phyloP scores from a whole-genome alignment of 1,140 invertebrate species.

The Halictus rubicundus region DNA sequence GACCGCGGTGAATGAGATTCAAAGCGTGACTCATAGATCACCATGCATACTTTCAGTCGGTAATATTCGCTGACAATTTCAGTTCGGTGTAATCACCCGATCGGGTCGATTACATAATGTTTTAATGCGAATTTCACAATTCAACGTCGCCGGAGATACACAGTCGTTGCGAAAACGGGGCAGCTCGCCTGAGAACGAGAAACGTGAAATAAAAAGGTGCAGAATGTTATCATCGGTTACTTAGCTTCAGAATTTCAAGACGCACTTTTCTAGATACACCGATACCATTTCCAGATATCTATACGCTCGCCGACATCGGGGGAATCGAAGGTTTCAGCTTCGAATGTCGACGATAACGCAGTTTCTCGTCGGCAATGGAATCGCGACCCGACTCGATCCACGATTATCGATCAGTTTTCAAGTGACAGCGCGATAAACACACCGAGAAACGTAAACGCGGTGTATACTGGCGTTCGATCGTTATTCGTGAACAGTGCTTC shows the following conservation, averaged over 20 bases:
- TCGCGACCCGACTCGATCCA: not conserved
- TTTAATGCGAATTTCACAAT: slow-evolving; percentile 3
- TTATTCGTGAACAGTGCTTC: not conserved
- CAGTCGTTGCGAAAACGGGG: slow-evolving; percentile 1
- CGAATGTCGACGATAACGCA: slow-evolving; percentile 32
- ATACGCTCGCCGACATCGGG: not conserved
- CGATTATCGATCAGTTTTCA: slow-evolving; percentile 1
- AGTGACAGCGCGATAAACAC: not conserved
- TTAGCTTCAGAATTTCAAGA: not conserved
- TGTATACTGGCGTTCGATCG: not conserved
- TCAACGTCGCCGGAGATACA: slow-evolving; percentile 4
- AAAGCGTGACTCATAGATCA: too few species aligned
- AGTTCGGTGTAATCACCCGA: too few species aligned
- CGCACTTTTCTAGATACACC: slow-evolving; percentile 23
- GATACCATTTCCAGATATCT: slow-evolving; percentile 15
- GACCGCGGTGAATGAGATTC: too few species aligned
- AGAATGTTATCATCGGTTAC: not conserved
- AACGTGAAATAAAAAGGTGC: not conserved
- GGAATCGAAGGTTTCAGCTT: not conserved
- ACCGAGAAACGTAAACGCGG: not conserved
- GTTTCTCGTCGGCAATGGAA: slow-evolving; percentile 34
- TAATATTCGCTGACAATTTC: too few species aligned
- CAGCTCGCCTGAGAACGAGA: slow-evolving; percentile 23
- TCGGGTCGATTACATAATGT: not conserved
- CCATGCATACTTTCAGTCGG: too few species aligned